phyloP scores from a whole-genome alignment of 2,797 vertebrate genomes.

The Carduelis carduelis region DNA sequence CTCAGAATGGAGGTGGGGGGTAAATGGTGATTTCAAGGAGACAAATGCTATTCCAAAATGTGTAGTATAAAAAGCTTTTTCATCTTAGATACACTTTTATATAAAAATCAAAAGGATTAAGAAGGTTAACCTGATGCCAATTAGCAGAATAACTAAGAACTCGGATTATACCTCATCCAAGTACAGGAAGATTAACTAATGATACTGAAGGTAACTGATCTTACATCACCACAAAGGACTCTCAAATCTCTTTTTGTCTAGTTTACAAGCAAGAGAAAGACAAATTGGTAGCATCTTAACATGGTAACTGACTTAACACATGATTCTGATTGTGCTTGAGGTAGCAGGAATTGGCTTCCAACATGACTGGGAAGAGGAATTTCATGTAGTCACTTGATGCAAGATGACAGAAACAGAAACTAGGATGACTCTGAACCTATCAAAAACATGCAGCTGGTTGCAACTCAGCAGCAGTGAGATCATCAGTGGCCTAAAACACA shows the following conservation, averaged over 20 bases:
- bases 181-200: neutral
- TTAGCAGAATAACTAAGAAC: neutral
- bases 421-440: neutral
- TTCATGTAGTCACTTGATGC: neutral
- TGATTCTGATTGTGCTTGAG: neutral
- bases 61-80: neutral
- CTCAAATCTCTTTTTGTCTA: neutral
- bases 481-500: neutral
- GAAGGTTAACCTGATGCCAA: neutral
- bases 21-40: neutral
- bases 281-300: neutral
- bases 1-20: neutral
- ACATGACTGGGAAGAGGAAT: neutral
- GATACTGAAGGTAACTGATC: neutral
- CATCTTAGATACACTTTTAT: neutral
- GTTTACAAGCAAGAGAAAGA: constrained; percentile 10
- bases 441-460: neutral
- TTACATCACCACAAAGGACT: neutral
- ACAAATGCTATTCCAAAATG: neutral
- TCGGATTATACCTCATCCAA: neutral
- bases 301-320: neutral
- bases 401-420: neutral
- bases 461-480: neutral
- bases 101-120: neutral
- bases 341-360: neutral